A percentile compares a stretch with the other conserved stretches of the same genome.
phyloP scores from a whole-genome alignment of 2,113 vertebrate species.

The Trematomus loennbergii region DNA sequence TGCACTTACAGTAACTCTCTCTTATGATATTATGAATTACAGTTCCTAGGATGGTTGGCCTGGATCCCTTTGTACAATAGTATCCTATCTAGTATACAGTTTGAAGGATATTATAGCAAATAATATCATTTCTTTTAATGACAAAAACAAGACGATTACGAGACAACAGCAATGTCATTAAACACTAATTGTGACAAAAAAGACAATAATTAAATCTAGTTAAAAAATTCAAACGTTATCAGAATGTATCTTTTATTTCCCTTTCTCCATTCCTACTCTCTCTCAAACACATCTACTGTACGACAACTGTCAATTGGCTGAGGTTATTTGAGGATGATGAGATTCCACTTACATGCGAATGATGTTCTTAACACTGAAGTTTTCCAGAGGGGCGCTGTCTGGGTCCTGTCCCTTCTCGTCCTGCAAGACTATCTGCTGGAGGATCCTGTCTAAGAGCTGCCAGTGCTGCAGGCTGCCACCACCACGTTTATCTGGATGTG shows the following conservation, averaged over 20 bases:
- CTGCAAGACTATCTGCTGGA: constrained; percentile 97
- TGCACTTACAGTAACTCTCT: constrained; percentile 4
- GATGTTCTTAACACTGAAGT: constrained; percentile 97
- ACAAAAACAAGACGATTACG: too few species aligned
- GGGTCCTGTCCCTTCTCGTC: constrained; percentile 95
- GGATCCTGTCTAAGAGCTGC: constrained; percentile 96
- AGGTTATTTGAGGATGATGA: not conserved
- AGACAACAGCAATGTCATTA: too few species aligned
- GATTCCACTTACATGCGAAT: constrained; percentile 92
- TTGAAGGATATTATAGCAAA: too few species aligned
- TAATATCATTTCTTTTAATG: too few species aligned
- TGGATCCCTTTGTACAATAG: not conserved
- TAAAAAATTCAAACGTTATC: too few species aligned
- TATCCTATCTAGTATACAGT: not conserved
- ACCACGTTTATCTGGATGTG: constrained; percentile 89
- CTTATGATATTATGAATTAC: not conserved
- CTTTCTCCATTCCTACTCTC: too few species aligned
- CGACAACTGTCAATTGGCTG: too few species aligned
- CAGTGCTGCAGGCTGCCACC: constrained; percentile 92
- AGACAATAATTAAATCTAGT: too few species aligned
- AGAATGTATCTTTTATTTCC: too few species aligned
- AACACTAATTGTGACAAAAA: too few species aligned
- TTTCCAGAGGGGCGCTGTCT: constrained; percentile 91
- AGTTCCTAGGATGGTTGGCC: not conserved
- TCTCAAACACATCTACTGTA: too few species aligned